Conservation (phyloP, 2,113 vertebrate genomes). For the Rhinopomastus cyanomelas region DNA sequence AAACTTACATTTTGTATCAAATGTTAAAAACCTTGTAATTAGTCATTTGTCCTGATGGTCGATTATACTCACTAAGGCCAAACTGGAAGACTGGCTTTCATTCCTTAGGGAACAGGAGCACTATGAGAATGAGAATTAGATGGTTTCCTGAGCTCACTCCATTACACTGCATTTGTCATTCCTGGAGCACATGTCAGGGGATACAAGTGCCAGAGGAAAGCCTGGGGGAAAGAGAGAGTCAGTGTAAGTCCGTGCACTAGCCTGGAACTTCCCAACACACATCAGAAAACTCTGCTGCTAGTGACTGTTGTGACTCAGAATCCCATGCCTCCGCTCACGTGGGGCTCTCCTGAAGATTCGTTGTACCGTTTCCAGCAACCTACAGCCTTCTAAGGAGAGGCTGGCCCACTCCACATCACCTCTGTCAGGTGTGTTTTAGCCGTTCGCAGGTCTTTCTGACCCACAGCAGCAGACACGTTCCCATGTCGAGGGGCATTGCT, state of each 20-base stretch:
- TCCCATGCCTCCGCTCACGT: background rate
- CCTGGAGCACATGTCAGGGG: background rate
- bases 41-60: background rate
- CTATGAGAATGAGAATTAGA: background rate
- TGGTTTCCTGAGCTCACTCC: background rate
- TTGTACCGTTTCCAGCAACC: background rate
- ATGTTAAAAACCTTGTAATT: background rate
- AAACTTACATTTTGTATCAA: background rate
- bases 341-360: background rate
- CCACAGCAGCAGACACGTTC: background rate
- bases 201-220: background rate
- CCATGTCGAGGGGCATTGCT: background rate
- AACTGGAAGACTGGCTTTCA: background rate
- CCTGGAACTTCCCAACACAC: background rate
- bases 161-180: background rate
- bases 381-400: background rate
- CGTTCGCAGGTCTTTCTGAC: background rate
- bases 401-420: background rate
- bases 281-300: too few relatives aligned
- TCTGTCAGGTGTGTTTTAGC: background rate
- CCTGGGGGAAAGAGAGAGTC: background rate
- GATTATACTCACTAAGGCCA: background rate
- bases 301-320: too few relatives aligned
- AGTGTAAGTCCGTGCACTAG: background rate
- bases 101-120: background rate